These are phyloP conservation scores for Torymus aiolomorphi DNA, from an alignment of 2,888 invertebrate species.

Conservation along the genomic window DNA sequence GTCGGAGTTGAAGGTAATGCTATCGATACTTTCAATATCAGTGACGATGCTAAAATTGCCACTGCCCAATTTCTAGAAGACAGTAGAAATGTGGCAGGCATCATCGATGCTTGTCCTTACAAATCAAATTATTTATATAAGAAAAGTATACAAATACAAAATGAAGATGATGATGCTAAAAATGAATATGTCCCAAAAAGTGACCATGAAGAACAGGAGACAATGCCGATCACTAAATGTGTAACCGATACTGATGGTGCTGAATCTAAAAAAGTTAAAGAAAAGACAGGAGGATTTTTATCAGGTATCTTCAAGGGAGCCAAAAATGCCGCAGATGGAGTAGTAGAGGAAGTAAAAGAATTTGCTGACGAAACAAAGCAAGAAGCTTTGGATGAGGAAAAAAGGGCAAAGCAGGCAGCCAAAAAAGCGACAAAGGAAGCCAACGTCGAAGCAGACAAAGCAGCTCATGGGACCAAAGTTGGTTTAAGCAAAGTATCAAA, in stretches of 20 bases:
- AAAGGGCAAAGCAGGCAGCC: constrained; percentile 72
- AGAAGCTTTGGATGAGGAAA: constrained; percentile 76
- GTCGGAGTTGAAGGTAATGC: too few relatives aligned
- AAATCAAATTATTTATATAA: constrained; percentile 58
- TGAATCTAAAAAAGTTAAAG: constrained; percentile 59
- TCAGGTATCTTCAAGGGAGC: constrained; percentile 47
- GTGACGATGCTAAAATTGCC: constrained; percentile 61
- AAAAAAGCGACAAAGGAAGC: constrained; percentile 23
- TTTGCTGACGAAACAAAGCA: constrained; percentile 35
- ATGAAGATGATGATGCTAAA: constrained; percentile 17
- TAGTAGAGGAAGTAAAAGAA: constrained; percentile 60
- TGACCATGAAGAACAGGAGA: constrained; percentile 69
- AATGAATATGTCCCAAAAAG: constrained; percentile 13
- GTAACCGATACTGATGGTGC: constrained; percentile 55
- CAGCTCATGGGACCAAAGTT: constrained; percentile 54
- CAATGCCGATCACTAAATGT: constrained; percentile 71
- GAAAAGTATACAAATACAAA: neutral
- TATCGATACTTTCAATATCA: constrained; percentile 23
- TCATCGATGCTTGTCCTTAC: constrained; percentile 64
- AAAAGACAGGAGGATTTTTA: constrained; percentile 58
- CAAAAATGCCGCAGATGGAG: constrained; percentile 76
- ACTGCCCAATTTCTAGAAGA: constrained; percentile 70
- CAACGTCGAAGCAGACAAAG: constrained; percentile 54
- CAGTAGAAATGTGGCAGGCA: constrained; percentile 62
- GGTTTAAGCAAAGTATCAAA: constrained; percentile 75